A percentile compares a stretch with the other conserved stretches of the same genome.
Conservation (phyloP, 2,797 vertebrate species). For the Naso thynnoides region DNA sequence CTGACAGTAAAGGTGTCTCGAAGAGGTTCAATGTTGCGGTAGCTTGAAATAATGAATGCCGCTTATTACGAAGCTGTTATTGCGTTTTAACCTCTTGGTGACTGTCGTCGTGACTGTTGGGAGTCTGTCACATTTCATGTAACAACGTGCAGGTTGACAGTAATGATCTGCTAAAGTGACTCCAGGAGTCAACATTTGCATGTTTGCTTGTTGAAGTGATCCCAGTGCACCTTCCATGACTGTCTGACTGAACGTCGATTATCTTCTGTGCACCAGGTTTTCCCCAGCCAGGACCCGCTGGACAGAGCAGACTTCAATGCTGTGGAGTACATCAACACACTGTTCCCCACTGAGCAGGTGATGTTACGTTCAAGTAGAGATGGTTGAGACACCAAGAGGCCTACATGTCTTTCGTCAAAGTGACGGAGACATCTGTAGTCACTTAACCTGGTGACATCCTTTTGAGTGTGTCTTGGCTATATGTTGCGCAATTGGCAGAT, state of each 20-base stretch:
- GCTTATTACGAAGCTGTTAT: background rate
- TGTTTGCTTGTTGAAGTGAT: background rate
- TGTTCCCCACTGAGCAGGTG: conserved; percentile 98
- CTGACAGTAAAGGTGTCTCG: background rate
- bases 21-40: too few species aligned
- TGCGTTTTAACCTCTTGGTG: background rate
- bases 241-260: background rate
- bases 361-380: conserved; percentile 8
- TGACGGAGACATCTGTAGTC: background rate
- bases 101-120: background rate
- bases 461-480: too few species aligned
- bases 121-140: background rate
- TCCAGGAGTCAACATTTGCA: too few species aligned
- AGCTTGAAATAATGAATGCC: background rate
- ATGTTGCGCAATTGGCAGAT: background rate
- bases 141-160: background rate
- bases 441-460: too few species aligned
- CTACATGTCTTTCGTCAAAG: background rate
- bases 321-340: conserved; percentile 97
- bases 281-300: conserved; percentile 96
- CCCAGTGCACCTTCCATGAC: background rate
- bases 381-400: too few species aligned
- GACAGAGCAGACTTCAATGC: conserved; percentile 98
- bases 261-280: conserved; percentile 85
- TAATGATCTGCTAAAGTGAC: too few species aligned